Percentiles rank a stretch among this genome's conserved stretches.
Evolutionary conservation across 2,113 vertebrate species (phyloP).

Genomic region (Narcine bancroftii): DNA sequence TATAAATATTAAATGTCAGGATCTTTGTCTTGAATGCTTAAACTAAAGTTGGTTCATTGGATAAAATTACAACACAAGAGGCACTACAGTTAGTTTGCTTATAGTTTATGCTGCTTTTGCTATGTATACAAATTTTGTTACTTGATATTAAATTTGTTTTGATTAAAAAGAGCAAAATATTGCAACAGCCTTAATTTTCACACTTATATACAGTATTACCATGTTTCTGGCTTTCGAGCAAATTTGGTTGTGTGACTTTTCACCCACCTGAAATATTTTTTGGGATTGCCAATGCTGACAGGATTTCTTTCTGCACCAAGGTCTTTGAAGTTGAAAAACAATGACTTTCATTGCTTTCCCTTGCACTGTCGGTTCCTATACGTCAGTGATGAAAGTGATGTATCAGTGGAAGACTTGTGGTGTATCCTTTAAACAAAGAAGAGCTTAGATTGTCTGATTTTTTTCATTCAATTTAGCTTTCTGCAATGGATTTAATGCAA

Average conservation of each 20-base stretch:
- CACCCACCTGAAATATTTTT: constrained; percentile 67
- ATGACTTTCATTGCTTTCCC: constrained; percentile 75
- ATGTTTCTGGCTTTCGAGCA: constrained; percentile 57
- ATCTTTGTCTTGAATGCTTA: neutral
- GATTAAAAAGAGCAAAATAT: neutral
- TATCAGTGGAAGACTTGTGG: constrained; percentile 65
- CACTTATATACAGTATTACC: neutral
- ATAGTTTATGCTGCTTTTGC: neutral
- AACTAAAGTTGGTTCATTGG: neutral
- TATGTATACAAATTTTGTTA: neutral
- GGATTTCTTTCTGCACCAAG: constrained; percentile 72
- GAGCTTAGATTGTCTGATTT: constrained; percentile 68
- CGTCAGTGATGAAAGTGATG: constrained; percentile 77
- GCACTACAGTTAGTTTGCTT: constrained; percentile 3
- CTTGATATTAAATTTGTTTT: neutral
- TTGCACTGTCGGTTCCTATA: constrained; percentile 68
- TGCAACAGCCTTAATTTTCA: neutral
- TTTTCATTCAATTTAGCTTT: constrained; percentile 73
- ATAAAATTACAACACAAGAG: neutral
- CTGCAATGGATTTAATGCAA: constrained; percentile 73
- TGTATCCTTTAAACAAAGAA: constrained; percentile 74
- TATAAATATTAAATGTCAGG: neutral
- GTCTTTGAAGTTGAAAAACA: constrained; percentile 78
- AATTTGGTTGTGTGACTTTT: constrained; percentile 67
- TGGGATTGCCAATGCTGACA: constrained; percentile 65